Evolutionary conservation across 2,797 vertebrate species (phyloP).

Genomic region (Fistularia commersonii): DNA sequence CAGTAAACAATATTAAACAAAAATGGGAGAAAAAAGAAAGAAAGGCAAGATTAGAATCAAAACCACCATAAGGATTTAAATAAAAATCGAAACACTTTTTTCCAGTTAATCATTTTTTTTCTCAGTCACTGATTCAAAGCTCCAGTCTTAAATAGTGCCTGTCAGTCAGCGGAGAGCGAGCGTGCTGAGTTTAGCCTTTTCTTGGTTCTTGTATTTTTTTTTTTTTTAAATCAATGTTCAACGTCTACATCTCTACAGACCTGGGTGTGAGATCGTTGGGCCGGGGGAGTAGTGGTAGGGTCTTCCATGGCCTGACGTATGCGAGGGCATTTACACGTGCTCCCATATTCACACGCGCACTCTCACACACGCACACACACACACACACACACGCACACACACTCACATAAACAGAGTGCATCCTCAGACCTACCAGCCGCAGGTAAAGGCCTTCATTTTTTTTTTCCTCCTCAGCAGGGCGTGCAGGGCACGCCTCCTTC

Average conservation of each 20-base stretch:
- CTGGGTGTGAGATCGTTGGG: constrained; percentile 28
- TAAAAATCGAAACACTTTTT: constrained; percentile 56
- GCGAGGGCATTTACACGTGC: constrained; percentile 48
- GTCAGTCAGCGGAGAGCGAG: constrained; percentile 17
- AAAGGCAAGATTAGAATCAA: constrained; percentile 64
- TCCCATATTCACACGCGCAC: constrained; percentile 2
- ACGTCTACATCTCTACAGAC: constrained; percentile 61
- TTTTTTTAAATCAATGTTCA: constrained; percentile 64
- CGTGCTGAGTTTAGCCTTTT: constrained; percentile 9
- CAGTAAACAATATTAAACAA: constrained; percentile 59
- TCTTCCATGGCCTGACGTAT: constrained; percentile 49
- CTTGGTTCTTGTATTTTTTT: constrained; percentile 45
- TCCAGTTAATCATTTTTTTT: constrained; percentile 47
- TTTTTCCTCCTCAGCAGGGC: constrained; percentile 46
- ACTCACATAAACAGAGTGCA: constrained; percentile 49
- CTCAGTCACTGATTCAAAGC: constrained; percentile 50
- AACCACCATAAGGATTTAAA: constrained; percentile 65
- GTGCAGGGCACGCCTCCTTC: constrained; percentile 40
- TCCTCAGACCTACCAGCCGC: constrained; percentile 49
- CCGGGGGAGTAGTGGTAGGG: constrained; percentile 44
- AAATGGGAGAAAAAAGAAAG: constrained; percentile 24
- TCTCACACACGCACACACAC: constrained; percentile 14
- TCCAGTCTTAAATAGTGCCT: constrained; percentile 40
- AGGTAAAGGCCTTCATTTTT: constrained; percentile 41
- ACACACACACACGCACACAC: constrained; percentile 11